Evolutionary conservation across 2,797 vertebrate genomes (phyloP), one percentile per base, ranked within the genome.

Genomic region (Argentina silus): DNA sequence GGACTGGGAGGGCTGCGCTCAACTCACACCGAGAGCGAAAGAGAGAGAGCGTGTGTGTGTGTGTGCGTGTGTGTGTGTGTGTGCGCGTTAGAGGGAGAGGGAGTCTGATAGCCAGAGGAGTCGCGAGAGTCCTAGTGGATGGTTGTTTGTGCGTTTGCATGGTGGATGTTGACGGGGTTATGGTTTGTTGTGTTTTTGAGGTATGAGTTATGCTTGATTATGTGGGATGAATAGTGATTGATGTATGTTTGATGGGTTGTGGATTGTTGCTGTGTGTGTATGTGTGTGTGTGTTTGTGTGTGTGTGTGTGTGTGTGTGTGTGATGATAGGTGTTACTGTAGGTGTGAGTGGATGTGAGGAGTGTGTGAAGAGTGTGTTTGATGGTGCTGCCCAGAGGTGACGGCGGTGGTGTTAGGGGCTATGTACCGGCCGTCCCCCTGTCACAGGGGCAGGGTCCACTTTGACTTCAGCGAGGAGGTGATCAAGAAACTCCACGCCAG

Each of bases 391-490:
- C 14, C 36, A 27, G 80, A n/a, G n/a, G n/a, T n/a, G n/a, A n/a
- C 12, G 59, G 60, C 50, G 75, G 85, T 79, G 77, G 84, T 79
- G 88, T 81, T 82, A 14, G 75, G 90, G 88, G 91, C 83, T 23
- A 95, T 95, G 94, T 89, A 91, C 88, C 92, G 90, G 85, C 89
- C 89, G 85, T 95, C 94, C 76, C 93, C 94, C 74, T 91, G 93
- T 87, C 91, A 90, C 89, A 91, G 91, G 88, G 85, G 91, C 89
- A 92, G 91, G 89, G 89, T 95, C 88, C 91, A 95, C 78, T 95
- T 95, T 88, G 94, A 95, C 90, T 95, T 95, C 89, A 95, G 93
- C 69, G 94, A 95, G 81, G 94, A 95, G 80, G 94, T 94, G 81
- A 78, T 95, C 87, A 92, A 89, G 86, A 93, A 79, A 81, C 89